Evolutionary conservation across 92 coral and sea anemone species (phyloP), one percentile per base, ranked within the genome.

Genomic region (Phymanthus crucifer): DNA sequence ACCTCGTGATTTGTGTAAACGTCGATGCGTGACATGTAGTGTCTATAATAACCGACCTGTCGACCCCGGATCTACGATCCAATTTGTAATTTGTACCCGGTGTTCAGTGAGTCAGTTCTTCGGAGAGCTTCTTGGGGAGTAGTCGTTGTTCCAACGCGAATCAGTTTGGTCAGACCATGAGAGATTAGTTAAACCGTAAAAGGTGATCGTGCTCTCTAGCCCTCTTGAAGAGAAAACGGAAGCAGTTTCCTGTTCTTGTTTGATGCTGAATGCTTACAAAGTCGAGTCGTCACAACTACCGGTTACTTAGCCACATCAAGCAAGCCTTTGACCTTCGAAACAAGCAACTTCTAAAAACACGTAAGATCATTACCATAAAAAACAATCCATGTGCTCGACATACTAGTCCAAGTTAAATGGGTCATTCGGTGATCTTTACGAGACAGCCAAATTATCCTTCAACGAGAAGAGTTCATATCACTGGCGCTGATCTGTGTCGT

Each of bases 21-120:
- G 1, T 18, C 14, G 45, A 23, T 87, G 91, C 91, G 91, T 87
- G 91, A 87, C 88, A 69, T 70, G 46, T 37, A 0, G 7, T 68
- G 43, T 67, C 40, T 79, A 79, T 79, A 67, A 79, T 67, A 38
- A 69, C 34, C 75, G 47, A 69, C 73, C 83, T 69, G 45, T 40
- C 75, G 81, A 79, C 83, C 83, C 67, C 67, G 82, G 83, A 79
- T 45, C 32, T 79, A 34, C 75, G 83, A 67, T 14, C 24, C 7
- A 21, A 79, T 38, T 48, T 54, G 65, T 47, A 47, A 29, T 73
- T 14, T 21, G 6, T 47, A 3, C 35, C 77, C 34, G 32, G 45
- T 73, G 45, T 73, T 19, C 64, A 43, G 43, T 43, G 57, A 24
- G 57, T 40, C 56, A 73, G 31, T 10, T 76, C 66, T 43, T 0